Evolutionary conservation across 2,113 vertebrate genomes (phyloP).

Genomic region (Mirza zaza): DNA sequence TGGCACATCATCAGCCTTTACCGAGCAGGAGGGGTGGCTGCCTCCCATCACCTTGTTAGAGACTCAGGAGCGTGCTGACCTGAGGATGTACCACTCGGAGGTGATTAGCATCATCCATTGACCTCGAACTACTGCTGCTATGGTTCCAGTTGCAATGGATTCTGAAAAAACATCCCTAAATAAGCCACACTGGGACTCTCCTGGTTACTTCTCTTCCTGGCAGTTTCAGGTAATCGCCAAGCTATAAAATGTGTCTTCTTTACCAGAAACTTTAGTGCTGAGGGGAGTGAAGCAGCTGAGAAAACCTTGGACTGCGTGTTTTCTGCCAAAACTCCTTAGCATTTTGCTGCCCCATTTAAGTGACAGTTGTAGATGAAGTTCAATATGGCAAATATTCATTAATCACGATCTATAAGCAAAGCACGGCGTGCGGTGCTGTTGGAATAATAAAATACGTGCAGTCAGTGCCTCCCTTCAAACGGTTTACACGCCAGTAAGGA

Average conservation of each 20-base stretch:
- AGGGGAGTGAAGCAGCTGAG: rapidly evolving
- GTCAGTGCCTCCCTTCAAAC: background rate
- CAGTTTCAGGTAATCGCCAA: background rate
- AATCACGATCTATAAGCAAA: background rate
- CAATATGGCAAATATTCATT: background rate
- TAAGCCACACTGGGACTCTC: background rate
- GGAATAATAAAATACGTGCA: background rate
- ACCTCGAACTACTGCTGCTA: background rate
- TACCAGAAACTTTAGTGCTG: background rate
- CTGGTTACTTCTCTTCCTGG: background rate
- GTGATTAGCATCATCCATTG: background rate
- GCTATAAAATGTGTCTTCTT: background rate
- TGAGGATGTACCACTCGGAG: rapidly evolving
- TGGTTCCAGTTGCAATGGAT: background rate
- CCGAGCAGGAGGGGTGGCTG: background rate
- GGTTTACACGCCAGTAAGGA: background rate
- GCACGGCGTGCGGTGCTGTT: background rate
- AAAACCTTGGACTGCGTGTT: background rate
- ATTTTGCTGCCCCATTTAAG: background rate
- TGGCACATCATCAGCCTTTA: background rate
- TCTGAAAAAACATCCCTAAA: background rate
- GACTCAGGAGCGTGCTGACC: rapidly evolving
- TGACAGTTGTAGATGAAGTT: background rate
- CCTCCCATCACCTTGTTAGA: background rate
- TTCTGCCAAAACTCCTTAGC: background rate